Evolutionary conservation across 2,113 vertebrate species (phyloP).

Genomic region (Castor canadensis): DNA sequence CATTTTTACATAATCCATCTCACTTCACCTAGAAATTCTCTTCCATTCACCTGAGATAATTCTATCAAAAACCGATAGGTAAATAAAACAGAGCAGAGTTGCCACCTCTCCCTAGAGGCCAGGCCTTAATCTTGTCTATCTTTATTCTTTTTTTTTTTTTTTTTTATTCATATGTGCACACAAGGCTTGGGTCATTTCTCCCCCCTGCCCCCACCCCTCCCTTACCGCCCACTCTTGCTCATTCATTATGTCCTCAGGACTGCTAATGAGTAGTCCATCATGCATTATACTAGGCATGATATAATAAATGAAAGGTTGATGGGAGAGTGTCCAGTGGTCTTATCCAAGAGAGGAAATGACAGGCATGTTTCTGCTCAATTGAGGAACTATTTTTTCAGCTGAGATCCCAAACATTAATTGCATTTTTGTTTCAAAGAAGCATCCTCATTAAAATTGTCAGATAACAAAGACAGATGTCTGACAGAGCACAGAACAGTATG

Average conservation of each 20-base stretch:
- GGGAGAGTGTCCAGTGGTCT: not conserved
- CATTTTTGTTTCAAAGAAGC: conserved; percentile 1
- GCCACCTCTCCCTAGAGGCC: not conserved
- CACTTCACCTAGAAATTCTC: not conserved
- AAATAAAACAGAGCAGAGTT: not conserved
- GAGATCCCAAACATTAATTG: not conserved
- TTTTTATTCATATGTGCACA: too few relatives aligned
- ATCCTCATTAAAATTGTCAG: not conserved
- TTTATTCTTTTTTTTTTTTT: not conserved
- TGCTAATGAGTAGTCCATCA: not conserved
- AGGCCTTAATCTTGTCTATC: not conserved
- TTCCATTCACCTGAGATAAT: not conserved
- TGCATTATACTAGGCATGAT: not conserved
- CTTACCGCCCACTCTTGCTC: too few relatives aligned
- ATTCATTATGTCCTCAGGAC: not conserved
- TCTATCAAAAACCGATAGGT: not conserved
- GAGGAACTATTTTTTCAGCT: conserved; percentile 21
- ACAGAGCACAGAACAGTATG: not conserved
- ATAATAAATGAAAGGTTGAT: not conserved
- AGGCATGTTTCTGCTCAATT: not conserved
- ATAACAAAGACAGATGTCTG: not conserved
- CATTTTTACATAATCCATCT: not conserved
- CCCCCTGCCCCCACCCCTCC: too few relatives aligned
- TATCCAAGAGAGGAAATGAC: not conserved
- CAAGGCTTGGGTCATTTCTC: too few relatives aligned